Conservation (phyloP, 2,888 invertebrate species). For the Oscheius sp. region DNA sequence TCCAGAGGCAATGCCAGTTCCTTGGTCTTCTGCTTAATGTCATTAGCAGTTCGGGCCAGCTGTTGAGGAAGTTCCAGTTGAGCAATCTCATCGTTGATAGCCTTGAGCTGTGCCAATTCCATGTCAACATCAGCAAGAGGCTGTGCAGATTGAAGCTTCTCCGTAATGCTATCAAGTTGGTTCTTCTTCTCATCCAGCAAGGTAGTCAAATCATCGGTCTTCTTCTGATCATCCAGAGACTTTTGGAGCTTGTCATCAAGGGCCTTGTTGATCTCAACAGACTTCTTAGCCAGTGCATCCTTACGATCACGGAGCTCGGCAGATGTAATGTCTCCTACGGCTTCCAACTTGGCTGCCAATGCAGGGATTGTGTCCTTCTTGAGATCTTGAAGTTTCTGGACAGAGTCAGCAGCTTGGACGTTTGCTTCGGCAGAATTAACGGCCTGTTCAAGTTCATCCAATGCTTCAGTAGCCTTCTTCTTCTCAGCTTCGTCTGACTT, state of each 20-base stretch:
- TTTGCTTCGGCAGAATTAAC: slow-evolving; percentile 43
- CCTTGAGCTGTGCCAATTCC: slow-evolving; percentile 7
- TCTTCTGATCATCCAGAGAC: slow-evolving; percentile 36
- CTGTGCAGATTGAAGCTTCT: slow-evolving; percentile 1
- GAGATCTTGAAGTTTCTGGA: slow-evolving; percentile 35
- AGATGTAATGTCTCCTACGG: slow-evolving; percentile 33
- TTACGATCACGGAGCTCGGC: slow-evolving; percentile 41
- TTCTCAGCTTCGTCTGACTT: slow-evolving; percentile 3
- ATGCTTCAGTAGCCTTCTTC: slow-evolving; percentile 40
- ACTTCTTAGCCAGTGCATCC: slow-evolving; percentile 35
- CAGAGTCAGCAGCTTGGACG: slow-evolving; percentile 38
- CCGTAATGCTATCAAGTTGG: slow-evolving; percentile 17
- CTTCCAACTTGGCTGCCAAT: slow-evolving; percentile 28
- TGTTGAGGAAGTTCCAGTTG: not conserved
- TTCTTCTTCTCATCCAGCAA: slow-evolving; percentile 33
- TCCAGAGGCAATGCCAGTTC: slow-evolving; percentile 2
- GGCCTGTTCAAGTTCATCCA: slow-evolving; percentile 45
- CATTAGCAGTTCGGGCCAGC: slow-evolving; percentile 10
- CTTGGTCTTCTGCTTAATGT: slow-evolving; percentile 6
- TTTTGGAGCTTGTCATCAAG: slow-evolving; percentile 35
- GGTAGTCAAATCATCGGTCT: slow-evolving; percentile 27
- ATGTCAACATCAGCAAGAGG: not conserved
- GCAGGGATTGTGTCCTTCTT: slow-evolving; percentile 26
- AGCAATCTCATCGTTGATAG: not conserved
- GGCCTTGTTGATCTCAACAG: slow-evolving; percentile 33